These are phyloP conservation scores for Astropecten irregularis DNA, from an alignment of 53 echinoderm and acorn worm species.

Conservation along the genomic window DNA sequence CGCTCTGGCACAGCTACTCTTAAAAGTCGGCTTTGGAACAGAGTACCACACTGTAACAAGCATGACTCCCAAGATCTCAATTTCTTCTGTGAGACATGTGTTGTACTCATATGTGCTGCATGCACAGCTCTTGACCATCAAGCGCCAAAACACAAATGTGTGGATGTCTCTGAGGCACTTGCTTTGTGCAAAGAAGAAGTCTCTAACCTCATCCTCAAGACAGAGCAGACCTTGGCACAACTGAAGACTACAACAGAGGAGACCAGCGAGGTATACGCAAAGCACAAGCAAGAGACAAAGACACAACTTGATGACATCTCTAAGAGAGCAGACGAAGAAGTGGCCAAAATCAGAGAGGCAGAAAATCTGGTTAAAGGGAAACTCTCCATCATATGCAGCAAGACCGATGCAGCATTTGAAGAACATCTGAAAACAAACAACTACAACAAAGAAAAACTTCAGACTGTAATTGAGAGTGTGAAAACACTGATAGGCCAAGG, in stretches of 20 bases:
- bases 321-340: not conserved
- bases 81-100: not conserved
- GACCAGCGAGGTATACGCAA: no score
- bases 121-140: constrained; percentile 8
- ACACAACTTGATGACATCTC: no score
- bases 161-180: not conserved
- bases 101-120: not conserved
- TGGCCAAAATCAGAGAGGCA: not conserved
- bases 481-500: not conserved
- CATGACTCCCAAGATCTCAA: not conserved
- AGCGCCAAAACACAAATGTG: no score
- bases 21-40: not conserved
- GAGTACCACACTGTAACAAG: not conserved
- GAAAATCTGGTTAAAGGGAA: not conserved
- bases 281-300: no score
- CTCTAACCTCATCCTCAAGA: not conserved
- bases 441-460: not conserved
- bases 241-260: no score
- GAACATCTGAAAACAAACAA: no score
- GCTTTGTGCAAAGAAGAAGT: not conserved
- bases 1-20: not conserved
- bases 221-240: no score
- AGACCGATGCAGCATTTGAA: no score
- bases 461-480: not conserved
- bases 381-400: not conserved